Evolutionary conservation across 2,797 vertebrate genomes (phyloP).

Genomic region (Orestias chungarensis): DNA sequence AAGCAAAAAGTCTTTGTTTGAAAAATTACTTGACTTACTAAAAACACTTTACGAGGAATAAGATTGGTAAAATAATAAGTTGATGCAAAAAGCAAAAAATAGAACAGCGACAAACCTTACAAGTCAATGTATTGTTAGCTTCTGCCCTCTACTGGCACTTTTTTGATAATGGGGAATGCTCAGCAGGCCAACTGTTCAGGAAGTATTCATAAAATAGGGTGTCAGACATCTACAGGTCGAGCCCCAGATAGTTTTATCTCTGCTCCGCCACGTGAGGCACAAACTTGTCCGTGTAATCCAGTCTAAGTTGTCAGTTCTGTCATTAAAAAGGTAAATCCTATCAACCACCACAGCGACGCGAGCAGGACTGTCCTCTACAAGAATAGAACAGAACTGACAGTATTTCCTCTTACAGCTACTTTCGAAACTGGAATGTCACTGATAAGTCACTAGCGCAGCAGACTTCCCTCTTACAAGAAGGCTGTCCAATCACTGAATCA

Average conservation of each 20-base stretch:
- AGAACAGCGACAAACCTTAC: background rate
- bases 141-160: conserved; percentile 45
- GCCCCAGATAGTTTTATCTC: background rate
- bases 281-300: background rate
- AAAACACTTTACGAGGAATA: background rate
- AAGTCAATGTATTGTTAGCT: conserved; percentile 9
- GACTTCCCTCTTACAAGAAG: conserved; percentile 22
- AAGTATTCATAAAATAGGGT: conserved; percentile 5
- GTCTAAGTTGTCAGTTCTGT: background rate
- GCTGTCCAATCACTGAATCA: background rate
- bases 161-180: background rate
- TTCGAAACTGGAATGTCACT: background rate
- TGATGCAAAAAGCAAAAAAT: background rate
- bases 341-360: background rate
- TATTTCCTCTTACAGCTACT: conserved; percentile 4
- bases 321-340: background rate
- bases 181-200: background rate
- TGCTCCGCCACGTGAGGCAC: background rate
- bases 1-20: background rate
- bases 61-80: background rate
- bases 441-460: conserved; percentile 6
- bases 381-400: background rate
- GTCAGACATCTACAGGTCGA: background rate
- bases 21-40: background rate
- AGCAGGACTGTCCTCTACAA: background rate